A percentile compares a stretch with the other conserved stretches of the same genome.
phyloP scores from a whole-genome alignment of 1,140 invertebrate genomes.

The Papilio polytes region DNA sequence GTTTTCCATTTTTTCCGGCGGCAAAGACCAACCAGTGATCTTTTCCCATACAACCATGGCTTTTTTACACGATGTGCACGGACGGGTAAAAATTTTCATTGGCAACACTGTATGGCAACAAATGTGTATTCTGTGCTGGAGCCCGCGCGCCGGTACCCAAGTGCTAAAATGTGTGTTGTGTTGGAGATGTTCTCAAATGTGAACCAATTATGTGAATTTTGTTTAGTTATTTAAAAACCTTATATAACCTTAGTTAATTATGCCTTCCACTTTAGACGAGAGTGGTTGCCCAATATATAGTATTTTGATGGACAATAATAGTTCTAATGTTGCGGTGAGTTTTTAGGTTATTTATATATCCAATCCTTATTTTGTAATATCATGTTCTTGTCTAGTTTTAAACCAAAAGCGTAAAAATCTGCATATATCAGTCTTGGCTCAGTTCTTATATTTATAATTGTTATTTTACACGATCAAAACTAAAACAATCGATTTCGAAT shows the following conservation, averaged over 20 bases:
- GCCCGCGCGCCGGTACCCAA: slow-evolving; percentile 54
- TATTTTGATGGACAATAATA: slow-evolving; percentile 3
- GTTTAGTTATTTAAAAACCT: not conserved
- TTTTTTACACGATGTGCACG: too few species aligned
- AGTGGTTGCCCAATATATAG: slow-evolving; percentile 41
- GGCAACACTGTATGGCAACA: too few species aligned
- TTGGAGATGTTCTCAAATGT: slow-evolving; percentile 42
- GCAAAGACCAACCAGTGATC: too few species aligned
- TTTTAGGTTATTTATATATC: slow-evolving; percentile 51
- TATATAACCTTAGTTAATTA: slow-evolving; percentile 43
- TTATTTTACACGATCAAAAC: not conserved
- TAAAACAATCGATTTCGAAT: not conserved
- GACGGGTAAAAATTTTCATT: too few species aligned
- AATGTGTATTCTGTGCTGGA: too few species aligned
- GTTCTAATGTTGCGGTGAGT: slow-evolving; percentile 56
- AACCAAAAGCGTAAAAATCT: not conserved
- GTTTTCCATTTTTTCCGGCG: too few species aligned
- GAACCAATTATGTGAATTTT: slow-evolving; percentile 42
- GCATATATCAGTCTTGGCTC: not conserved
- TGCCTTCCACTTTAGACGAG: slow-evolving; percentile 59
- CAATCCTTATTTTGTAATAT: not conserved
- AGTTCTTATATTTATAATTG: not conserved
- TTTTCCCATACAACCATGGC: too few species aligned
- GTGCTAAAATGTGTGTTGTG: slow-evolving; percentile 22
- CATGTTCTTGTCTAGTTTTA: not conserved